phyloP scores from a whole-genome alignment of 1,140 invertebrate species.

The Lepeophtheirus salmonis region DNA sequence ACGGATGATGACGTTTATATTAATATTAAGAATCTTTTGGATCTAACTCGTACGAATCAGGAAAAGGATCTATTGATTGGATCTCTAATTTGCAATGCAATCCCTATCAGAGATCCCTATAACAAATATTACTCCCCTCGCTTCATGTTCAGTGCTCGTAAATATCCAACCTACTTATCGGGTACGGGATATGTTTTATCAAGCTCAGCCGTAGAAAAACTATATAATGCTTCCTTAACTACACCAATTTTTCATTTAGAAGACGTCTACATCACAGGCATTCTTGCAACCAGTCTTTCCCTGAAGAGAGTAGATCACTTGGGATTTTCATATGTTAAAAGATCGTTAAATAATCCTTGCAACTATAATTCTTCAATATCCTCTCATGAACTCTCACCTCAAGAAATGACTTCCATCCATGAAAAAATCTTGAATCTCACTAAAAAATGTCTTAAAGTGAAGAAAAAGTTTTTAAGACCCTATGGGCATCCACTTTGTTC shows the following conservation, averaged over 20 bases:
- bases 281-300: constrained; percentile 22
- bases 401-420: constrained; percentile 20
- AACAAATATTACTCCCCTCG: constrained; percentile 54
- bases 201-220: constrained; percentile 39
- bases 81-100: constrained; percentile 48
- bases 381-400: constrained; percentile 23
- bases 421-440: too few species aligned
- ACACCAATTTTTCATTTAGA: constrained; percentile 38
- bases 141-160: constrained; percentile 49
- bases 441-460: too few species aligned
- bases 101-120: constrained; percentile 33
- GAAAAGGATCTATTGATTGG: constrained; percentile 37
- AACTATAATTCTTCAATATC: constrained; percentile 24
- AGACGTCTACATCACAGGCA: constrained; percentile 65
- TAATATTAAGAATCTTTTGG: constrained; percentile 39
- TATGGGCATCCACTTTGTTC: too few species aligned
- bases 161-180: constrained; percentile 63
- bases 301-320: constrained; percentile 27
- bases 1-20: constrained; percentile 68
- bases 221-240: constrained; percentile 45
- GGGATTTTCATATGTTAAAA: constrained; percentile 38
- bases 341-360: constrained; percentile 25
- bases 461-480: too few species aligned
- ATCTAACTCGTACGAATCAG: constrained; percentile 24
- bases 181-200: constrained; percentile 65